phyloP scores from a whole-genome alignment of 2,113 vertebrate species.

The Podarcis muralis region DNA sequence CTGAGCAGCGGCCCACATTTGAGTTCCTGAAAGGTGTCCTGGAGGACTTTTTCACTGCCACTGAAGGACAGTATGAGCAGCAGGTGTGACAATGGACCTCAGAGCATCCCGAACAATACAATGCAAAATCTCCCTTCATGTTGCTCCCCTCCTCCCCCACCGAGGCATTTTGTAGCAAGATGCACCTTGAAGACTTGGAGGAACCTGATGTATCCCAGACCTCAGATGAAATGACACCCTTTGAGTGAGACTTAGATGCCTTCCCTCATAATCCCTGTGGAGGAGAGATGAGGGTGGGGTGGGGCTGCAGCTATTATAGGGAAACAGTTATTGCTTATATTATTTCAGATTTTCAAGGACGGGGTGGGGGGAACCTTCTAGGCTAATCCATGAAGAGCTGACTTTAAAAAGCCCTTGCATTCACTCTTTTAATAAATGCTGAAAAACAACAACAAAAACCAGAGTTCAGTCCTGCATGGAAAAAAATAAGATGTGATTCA shows the following conservation, averaged over 20 bases:
- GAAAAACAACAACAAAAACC: not conserved
- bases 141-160: not conserved
- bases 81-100: conserved; percentile 58
- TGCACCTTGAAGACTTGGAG: not conserved
- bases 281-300: not conserved
- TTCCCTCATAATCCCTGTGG: too few species aligned
- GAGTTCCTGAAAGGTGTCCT: conserved; percentile 91
- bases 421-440: too few species aligned
- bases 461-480: too few species aligned
- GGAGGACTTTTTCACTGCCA: conserved; percentile 95
- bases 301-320: not conserved
- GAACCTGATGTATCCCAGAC: not conserved
- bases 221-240: fast-evolving
- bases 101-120: too few species aligned
- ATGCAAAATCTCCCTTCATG: too few species aligned
- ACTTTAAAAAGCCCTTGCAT: too few species aligned
- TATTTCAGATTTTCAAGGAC: not conserved
- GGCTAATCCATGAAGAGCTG: too few species aligned
- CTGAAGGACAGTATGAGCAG: conserved; percentile 94
- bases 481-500: not conserved
- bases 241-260: not conserved
- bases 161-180: not conserved
- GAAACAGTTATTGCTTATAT: not conserved
- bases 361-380: too few species aligned
- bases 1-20: conserved; percentile 92